Evolutionary conservation across 2,888 invertebrate genomes (phyloP).

Genomic region (Macrophya annulata): DNA sequence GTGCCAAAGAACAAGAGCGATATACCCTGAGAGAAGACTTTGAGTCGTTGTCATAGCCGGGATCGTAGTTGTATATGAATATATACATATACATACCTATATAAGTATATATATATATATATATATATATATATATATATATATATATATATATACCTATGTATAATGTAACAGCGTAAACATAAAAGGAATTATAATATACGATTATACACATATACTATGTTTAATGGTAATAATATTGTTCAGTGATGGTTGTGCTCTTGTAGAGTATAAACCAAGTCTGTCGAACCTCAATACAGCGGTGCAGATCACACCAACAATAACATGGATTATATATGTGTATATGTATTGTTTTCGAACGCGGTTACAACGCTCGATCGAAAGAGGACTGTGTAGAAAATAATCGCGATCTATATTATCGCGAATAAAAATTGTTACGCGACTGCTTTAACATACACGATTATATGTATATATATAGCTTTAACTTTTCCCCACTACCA

Average conservation of each 20-base stretch:
- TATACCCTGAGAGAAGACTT: constrained; percentile 9
- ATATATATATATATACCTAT: not conserved
- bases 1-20: constrained; percentile 11
- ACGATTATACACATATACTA: not conserved
- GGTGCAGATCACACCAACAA: not conserved
- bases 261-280: not conserved
- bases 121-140: not conserved
- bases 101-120: not conserved
- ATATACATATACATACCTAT: not conserved
- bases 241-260: not conserved
- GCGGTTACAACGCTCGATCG: not conserved
- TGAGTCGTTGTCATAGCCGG: not conserved
- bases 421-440: constrained; percentile 30
- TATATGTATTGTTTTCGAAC: not conserved
- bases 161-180: not conserved
- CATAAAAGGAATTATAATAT: not conserved
- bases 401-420: constrained; percentile 25
- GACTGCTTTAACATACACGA: not conserved
- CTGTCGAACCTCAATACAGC: not conserved
- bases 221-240: not conserved
- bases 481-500: constrained; percentile 12
- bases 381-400: not conserved
- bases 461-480: not conserved
- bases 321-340: not conserved
- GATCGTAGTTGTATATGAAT: not conserved